Percentiles rank a stretch among this genome's conserved stretches.
These are phyloP conservation scores for Pherbina coryleti DNA, from an alignment of 2,888 invertebrate genomes.

Conservation along the genomic window DNA sequence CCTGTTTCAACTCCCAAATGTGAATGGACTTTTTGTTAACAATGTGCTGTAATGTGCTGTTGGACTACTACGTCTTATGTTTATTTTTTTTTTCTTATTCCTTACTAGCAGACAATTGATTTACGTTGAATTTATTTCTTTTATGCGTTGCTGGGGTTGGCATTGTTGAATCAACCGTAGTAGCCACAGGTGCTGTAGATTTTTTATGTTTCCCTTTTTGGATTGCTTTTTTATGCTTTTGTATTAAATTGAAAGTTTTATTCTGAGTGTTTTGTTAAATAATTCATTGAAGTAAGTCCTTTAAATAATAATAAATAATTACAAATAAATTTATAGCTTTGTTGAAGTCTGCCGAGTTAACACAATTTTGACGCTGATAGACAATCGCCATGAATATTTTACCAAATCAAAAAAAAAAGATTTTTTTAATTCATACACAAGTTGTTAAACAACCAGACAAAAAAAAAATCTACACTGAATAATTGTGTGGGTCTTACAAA, in stretches of 20 bases:
- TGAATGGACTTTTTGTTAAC: background rate
- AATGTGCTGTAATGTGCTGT: background rate
- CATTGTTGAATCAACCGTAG: slow-evolving; percentile 36
- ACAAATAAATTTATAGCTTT: too few relatives aligned
- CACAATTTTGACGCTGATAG: too few relatives aligned
- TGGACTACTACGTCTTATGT: background rate
- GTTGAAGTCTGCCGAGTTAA: too few relatives aligned
- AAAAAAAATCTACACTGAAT: too few relatives aligned
- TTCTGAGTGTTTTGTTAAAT: background rate
- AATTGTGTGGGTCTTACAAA: too few relatives aligned
- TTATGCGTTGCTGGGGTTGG: slow-evolving; percentile 18
- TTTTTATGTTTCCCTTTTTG: background rate
- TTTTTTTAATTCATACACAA: too few relatives aligned
- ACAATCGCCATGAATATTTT: too few relatives aligned
- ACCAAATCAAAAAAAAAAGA: too few relatives aligned
- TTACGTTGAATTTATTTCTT: slow-evolving; percentile 43
- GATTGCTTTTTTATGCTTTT: background rate
- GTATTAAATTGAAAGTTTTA: background rate
- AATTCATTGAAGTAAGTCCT: too few relatives aligned
- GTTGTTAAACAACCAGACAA: too few relatives aligned
- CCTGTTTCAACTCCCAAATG: background rate
- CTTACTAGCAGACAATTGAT: slow-evolving; percentile 49
- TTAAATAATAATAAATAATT: too few relatives aligned
- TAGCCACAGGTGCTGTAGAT: slow-evolving; percentile 13
- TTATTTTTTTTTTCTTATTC: background rate